Evolutionary conservation across 2,797 vertebrate genomes (phyloP).

Genomic region (Hyperoplus immaculatus): DNA sequence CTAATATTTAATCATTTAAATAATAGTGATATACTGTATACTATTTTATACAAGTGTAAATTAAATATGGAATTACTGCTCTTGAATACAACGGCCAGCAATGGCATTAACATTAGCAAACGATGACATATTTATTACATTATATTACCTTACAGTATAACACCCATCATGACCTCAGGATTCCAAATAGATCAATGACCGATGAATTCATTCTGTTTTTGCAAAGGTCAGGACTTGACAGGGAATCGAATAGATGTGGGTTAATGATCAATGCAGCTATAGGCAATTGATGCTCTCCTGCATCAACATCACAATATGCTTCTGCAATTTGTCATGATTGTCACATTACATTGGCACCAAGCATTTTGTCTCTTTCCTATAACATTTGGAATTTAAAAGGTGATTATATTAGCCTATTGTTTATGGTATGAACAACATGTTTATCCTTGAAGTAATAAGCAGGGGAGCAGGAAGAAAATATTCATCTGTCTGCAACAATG

Average conservation of each 20-base stretch:
- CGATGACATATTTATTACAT: conserved; percentile 13
- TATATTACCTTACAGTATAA: conserved; percentile 17
- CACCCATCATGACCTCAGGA: background rate
- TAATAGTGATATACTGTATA: too few relatives aligned
- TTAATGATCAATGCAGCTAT: background rate
- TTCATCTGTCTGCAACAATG: too few relatives aligned
- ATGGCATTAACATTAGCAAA: background rate
- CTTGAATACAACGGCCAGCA: background rate
- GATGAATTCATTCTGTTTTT: background rate
- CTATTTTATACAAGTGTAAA: background rate
- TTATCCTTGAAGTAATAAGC: background rate
- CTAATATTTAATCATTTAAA: background rate
- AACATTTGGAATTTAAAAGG: background rate
- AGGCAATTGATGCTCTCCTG: background rate
- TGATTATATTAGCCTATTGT: background rate
- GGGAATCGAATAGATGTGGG: background rate
- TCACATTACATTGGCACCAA: background rate
- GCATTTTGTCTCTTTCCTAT: background rate
- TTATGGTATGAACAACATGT: background rate
- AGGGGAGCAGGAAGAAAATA: too few relatives aligned
- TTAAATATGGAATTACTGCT: background rate
- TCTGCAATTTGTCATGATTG: background rate
- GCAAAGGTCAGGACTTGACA: background rate
- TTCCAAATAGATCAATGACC: background rate
- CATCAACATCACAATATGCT: background rate